Conservation (phyloP, 1,140 invertebrate species). For the Danaus plexippus region DNA sequence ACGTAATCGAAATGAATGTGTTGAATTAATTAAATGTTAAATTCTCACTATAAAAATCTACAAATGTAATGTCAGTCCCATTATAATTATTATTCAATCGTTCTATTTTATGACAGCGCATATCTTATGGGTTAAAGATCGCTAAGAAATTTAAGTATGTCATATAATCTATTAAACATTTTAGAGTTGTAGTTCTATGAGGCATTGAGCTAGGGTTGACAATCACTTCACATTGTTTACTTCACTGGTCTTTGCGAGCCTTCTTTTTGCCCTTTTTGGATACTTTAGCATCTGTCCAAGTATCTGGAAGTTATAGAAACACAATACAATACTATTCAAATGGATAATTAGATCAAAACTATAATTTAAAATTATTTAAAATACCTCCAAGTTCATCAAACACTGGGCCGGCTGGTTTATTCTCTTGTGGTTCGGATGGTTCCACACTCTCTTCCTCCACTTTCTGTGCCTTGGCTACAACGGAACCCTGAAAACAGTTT, state of each 20-base stretch:
- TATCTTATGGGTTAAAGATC: slow-evolving; percentile 17
- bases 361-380: slow-evolving; percentile 3
- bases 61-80: slow-evolving; percentile 27
- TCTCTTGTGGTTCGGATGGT: slow-evolving; percentile 48
- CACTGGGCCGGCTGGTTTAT: slow-evolving; percentile 51
- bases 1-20: slow-evolving; percentile 62
- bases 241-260: slow-evolving; percentile 77
- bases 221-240: slow-evolving; percentile 29
- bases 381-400: slow-evolving; percentile 82
- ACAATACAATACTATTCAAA: slow-evolving; percentile 9
- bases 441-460: slow-evolving; percentile 50
- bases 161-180: slow-evolving; percentile 4
- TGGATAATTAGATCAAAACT: slow-evolving; percentile 1
- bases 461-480: slow-evolving; percentile 43
- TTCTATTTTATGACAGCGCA: slow-evolving; percentile 10
- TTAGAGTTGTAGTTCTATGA: slow-evolving; percentile 44
- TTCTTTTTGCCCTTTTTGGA: slow-evolving; percentile 80
- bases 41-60: slow-evolving; percentile 60
- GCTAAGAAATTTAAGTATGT: slow-evolving; percentile 25
- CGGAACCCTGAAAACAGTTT: slow-evolving; percentile 29
- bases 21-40: slow-evolving; percentile 51
- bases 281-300: slow-evolving; percentile 77
- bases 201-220: slow-evolving; percentile 58
- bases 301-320: slow-evolving; percentile 64
- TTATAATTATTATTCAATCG: slow-evolving; percentile 19